These are phyloP conservation scores for Emydura subglobosa DNA, from an alignment of 2,113 vertebrate genomes.

Conservation along the genomic window DNA sequence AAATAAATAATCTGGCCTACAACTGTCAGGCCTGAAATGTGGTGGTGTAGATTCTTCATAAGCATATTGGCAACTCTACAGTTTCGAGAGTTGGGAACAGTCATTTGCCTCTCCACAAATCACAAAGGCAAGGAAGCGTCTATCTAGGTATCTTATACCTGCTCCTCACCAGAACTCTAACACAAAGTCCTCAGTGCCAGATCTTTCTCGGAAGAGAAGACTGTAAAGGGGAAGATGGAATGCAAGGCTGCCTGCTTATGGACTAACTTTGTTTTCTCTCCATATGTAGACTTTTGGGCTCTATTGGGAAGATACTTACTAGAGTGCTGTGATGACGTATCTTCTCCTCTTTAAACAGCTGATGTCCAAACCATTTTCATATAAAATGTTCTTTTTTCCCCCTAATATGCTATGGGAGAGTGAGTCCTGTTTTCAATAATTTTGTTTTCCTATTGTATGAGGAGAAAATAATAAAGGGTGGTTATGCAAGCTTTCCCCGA, in stretches of 20 bases:
- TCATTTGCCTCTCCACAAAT: too few relatives aligned
- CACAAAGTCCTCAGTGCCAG: too few relatives aligned
- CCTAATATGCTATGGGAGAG: background rate
- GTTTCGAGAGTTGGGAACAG: too few relatives aligned
- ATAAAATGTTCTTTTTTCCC: background rate
- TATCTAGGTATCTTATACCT: too few relatives aligned
- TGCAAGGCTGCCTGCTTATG: background rate
- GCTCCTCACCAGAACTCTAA: too few relatives aligned
- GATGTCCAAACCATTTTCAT: background rate
- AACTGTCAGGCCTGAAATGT: background rate
- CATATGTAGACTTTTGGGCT: background rate
- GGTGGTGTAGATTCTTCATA: background rate
- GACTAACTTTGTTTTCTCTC: background rate
- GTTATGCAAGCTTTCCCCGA: background rate
- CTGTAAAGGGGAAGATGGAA: background rate
- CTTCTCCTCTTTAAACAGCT: background rate
- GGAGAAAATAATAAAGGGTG: background rate
- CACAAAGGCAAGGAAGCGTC: too few relatives aligned
- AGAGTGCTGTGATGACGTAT: background rate
- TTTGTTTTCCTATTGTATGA: background rate
- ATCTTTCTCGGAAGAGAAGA: too few relatives aligned
- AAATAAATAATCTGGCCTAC: conserved; percentile 33
- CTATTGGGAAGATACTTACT: background rate
- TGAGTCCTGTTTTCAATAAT: background rate
- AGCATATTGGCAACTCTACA: background rate